Evolutionary conservation across 1,140 invertebrate species (phyloP).

Genomic region (Tachypleus tridentatus): DNA sequence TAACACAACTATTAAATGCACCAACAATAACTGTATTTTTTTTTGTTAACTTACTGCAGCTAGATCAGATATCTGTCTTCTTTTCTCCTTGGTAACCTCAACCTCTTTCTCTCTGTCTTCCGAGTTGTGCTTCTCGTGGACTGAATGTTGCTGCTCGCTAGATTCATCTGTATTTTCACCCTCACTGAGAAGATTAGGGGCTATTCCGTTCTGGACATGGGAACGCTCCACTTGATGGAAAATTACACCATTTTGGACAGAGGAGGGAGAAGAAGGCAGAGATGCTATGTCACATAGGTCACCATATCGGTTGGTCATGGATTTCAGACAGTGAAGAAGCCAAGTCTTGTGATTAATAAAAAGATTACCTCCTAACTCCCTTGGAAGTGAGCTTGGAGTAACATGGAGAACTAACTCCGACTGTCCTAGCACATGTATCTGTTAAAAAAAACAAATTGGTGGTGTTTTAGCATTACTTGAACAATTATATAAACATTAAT

Average conservation of each 20-base stretch:
- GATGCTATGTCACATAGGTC: conserved; percentile 30
- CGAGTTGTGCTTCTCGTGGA: conserved; percentile 35
- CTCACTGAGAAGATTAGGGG: conserved; percentile 1
- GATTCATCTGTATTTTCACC: conserved; percentile 18
- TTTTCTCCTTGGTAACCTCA: conserved; percentile 10
- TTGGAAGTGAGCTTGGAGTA: conserved; percentile 61
- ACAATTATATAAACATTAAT: too few relatives aligned
- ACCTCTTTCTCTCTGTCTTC: conserved; percentile 28
- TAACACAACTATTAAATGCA: too few relatives aligned
- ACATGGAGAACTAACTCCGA: conserved; percentile 46
- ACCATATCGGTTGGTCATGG: conserved; percentile 48
- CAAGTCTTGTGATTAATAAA: conserved; percentile 77
- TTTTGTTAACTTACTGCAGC: too few relatives aligned
- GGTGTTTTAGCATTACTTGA: too few relatives aligned
- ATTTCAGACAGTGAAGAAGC: conserved; percentile 58
- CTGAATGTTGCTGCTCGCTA: conserved; percentile 11
- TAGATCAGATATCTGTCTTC: too few relatives aligned
- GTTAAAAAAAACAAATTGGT: too few relatives aligned
- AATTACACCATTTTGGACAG: neutral
- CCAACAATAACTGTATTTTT: too few relatives aligned
- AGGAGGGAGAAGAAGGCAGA: conserved; percentile 8
- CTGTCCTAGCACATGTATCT: conserved; percentile 84
- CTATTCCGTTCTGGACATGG: conserved; percentile 2
- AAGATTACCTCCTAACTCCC: conserved; percentile 70
- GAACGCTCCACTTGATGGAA: neutral